These are phyloP conservation scores for Petrocephalus zakoni DNA, from an alignment of 2,113 vertebrate species.

Conservation along the genomic window DNA sequence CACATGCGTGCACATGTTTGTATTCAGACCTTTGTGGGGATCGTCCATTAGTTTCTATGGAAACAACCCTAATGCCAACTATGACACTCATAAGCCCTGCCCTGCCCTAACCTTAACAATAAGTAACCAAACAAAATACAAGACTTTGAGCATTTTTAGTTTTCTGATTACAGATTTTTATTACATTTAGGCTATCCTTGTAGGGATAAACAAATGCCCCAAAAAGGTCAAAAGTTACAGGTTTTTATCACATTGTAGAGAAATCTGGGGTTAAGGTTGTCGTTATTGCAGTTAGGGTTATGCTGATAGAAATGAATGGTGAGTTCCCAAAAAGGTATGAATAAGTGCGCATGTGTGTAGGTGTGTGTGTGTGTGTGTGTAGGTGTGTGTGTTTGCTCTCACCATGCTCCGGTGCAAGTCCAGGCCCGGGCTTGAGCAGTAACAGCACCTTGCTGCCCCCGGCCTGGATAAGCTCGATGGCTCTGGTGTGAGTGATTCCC, in stretches of 20 bases:
- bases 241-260: neutral
- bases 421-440: conserved; percentile 68
- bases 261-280: neutral
- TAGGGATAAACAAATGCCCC: too few species aligned
- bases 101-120: too few species aligned
- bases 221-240: neutral
- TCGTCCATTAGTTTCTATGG: neutral
- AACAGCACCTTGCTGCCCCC: conserved; percentile 72
- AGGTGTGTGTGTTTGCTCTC: conserved; percentile 25
- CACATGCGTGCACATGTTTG: neutral
- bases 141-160: too few species aligned
- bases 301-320: neutral
- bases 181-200: too few species aligned
- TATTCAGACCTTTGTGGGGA: neutral
- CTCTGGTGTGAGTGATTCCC: conserved; percentile 75
- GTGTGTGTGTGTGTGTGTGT: neutral
- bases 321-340: neutral
- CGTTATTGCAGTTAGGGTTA: neutral
- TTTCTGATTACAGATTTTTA: too few species aligned
- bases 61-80: too few species aligned
- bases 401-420: conserved; percentile 72
- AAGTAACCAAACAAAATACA: too few species aligned
- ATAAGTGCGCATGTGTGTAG: neutral
- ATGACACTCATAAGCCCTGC: too few species aligned
- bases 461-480: conserved; percentile 76